Conservation (phyloP, 2,888 invertebrate species). For the Platypus cylindrus region DNA sequence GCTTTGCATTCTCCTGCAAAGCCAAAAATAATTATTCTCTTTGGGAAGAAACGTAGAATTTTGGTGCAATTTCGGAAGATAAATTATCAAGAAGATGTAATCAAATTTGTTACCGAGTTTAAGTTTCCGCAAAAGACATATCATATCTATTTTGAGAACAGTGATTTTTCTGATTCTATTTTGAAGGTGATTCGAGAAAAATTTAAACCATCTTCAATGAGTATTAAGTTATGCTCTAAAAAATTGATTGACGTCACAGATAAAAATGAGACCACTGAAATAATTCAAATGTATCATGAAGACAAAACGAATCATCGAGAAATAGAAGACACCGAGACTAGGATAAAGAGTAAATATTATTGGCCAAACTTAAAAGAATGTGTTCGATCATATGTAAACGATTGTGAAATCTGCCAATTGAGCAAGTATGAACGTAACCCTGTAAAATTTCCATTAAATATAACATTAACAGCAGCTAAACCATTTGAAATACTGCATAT, state of each 20-base stretch:
- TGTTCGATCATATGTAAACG: not conserved
- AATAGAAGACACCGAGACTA: not conserved
- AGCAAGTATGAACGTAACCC: conserved; percentile 13
- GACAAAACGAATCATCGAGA: conserved; percentile 14
- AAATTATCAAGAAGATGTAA: conserved; percentile 12
- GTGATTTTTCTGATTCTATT: conserved; percentile 11
- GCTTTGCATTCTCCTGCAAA: conserved; percentile 10
- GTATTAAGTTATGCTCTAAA: conserved; percentile 5
- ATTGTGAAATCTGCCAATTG: conserved; percentile 1
- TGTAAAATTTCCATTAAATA: conserved; percentile 9
- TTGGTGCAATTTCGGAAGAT: conserved; percentile 12
- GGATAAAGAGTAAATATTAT: not conserved
- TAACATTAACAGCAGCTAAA: conserved; percentile 11
- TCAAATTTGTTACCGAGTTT: conserved; percentile 12
- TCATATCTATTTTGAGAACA: conserved; percentile 11
- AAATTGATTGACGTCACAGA: conserved; percentile 9
- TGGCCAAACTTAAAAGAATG: not conserved
- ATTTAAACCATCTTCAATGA: conserved; percentile 7
- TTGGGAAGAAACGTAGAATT: conserved; percentile 11
- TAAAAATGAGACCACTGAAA: conserved; percentile 6
- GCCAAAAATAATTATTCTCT: conserved; percentile 9
- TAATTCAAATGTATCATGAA: conserved; percentile 12
- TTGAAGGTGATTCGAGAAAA: conserved; percentile 5
- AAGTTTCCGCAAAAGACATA: conserved; percentile 10
- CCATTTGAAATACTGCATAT: conserved; percentile 15